These are phyloP conservation scores for Phoxinus phoxinus DNA, from an alignment of 2,113 vertebrate species.

Conservation along the genomic window DNA sequence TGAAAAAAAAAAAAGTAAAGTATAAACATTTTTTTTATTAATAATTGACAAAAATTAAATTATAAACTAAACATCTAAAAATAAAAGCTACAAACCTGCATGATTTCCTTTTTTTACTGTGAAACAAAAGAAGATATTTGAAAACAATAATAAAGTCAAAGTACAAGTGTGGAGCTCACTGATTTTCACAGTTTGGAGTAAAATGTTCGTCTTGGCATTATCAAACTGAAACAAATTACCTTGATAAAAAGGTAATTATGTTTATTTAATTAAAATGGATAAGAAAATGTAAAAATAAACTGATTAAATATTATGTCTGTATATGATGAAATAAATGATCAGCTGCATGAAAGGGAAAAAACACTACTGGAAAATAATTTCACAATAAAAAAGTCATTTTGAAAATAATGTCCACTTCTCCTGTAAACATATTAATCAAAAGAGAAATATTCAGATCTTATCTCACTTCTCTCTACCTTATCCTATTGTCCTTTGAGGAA, in stretches of 20 bases:
- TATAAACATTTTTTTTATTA: background rate
- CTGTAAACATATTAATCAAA: conserved; percentile 51
- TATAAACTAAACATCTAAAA: background rate
- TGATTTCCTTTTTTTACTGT: background rate
- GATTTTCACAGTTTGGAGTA: background rate
- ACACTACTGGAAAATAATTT: background rate
- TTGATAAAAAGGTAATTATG: background rate
- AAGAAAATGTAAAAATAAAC: no score
- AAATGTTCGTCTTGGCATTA: background rate
- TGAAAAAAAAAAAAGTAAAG: background rate
- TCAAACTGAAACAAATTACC: background rate
- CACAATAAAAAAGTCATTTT: background rate
- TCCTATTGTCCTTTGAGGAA: conserved; percentile 24
- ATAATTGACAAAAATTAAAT: background rate
- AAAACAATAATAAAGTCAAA: background rate
- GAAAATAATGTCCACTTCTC: background rate
- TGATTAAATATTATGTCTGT: background rate
- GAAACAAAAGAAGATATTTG: background rate
- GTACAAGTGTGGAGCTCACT: background rate
- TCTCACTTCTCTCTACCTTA: background rate
- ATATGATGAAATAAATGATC: background rate
- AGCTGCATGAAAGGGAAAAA: background rate
- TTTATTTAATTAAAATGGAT: background rate
- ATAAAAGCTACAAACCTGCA: background rate
- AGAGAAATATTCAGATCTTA: conserved; percentile 41